These are phyloP conservation scores for Drosophila mayaguana DNA, from an alignment of 2,888 invertebrate genomes.

Conservation along the genomic window DNA sequence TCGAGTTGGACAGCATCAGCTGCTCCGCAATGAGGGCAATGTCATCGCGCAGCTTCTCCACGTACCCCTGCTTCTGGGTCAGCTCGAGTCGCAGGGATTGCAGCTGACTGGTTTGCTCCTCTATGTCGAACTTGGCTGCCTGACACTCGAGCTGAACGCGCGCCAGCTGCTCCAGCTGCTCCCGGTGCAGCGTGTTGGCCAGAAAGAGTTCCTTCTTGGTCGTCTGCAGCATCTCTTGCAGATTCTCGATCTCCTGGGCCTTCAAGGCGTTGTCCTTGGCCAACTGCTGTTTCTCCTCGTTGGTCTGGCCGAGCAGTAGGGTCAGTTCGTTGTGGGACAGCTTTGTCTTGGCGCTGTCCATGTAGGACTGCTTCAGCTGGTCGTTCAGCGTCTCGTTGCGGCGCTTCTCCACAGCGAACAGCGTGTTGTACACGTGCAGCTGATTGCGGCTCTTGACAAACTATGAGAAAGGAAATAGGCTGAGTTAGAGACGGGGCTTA, in stretches of 20 bases:
- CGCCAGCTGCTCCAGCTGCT: slow-evolving; percentile 73
- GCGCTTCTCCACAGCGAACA: slow-evolving; percentile 83
- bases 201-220: slow-evolving; percentile 77
- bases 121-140: slow-evolving; percentile 41
- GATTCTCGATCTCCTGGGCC: slow-evolving; percentile 69
- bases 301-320: slow-evolving; percentile 58
- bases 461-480: slow-evolving; percentile 42
- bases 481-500: too few relatives aligned
- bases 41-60: slow-evolving; percentile 30
- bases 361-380: slow-evolving; percentile 69
- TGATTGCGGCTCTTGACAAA: slow-evolving; percentile 82
- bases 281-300: slow-evolving; percentile 66
- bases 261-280: slow-evolving; percentile 50
- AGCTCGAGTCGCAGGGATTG: slow-evolving; percentile 69
- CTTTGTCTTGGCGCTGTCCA: slow-evolving; percentile 75
- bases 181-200: slow-evolving; percentile 66
- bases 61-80: slow-evolving; percentile 13
- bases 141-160: slow-evolving; percentile 73
- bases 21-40: slow-evolving; percentile 24
- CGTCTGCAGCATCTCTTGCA: slow-evolving; percentile 67
- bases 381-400: slow-evolving; percentile 79
- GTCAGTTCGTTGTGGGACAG: slow-evolving; percentile 64
- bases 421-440: slow-evolving; percentile 81
- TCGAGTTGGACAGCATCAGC: slow-evolving; percentile 15
- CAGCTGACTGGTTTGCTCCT: slow-evolving; percentile 49